Evolutionary conservation across 2,113 vertebrate genomes (phyloP).

Genomic region (Dicrurus megarhynchus): DNA sequence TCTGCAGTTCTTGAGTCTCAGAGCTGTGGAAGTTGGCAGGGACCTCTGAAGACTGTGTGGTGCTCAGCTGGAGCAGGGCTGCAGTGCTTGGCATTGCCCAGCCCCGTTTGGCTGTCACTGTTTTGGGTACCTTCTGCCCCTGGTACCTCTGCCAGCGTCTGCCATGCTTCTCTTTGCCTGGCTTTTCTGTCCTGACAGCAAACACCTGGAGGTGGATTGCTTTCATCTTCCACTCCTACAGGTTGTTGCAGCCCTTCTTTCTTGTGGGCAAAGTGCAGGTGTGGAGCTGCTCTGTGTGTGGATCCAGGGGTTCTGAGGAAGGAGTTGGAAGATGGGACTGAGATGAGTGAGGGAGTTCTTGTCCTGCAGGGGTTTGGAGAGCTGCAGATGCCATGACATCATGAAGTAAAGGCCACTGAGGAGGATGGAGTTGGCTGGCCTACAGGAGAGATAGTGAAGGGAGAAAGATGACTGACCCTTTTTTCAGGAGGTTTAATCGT

Average conservation of each 20-base stretch:
- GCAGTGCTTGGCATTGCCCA: not conserved
- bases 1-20: not conserved
- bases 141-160: not conserved
- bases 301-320: not conserved
- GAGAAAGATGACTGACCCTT: not conserved
- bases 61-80: not conserved
- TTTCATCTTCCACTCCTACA: not conserved
- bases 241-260: not conserved
- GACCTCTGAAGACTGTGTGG: not conserved
- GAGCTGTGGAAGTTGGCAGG: not conserved
- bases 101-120: accelerated
- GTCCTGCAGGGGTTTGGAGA: not conserved
- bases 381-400: not conserved
- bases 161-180: not conserved
- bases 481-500: not conserved
- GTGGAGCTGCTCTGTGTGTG: not conserved
- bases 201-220: not conserved
- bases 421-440: not conserved
- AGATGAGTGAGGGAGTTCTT: not conserved
- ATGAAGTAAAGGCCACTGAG: not conserved
- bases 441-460: not conserved
- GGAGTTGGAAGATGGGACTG: not conserved
- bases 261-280: not conserved
- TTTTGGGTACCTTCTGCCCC: no score
- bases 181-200: not conserved